Percentiles rank a stretch among this genome's conserved stretches.
Evolutionary conservation across 2,113 vertebrate species (phyloP).

Genomic region (Excalfactoria chinensis): DNA sequence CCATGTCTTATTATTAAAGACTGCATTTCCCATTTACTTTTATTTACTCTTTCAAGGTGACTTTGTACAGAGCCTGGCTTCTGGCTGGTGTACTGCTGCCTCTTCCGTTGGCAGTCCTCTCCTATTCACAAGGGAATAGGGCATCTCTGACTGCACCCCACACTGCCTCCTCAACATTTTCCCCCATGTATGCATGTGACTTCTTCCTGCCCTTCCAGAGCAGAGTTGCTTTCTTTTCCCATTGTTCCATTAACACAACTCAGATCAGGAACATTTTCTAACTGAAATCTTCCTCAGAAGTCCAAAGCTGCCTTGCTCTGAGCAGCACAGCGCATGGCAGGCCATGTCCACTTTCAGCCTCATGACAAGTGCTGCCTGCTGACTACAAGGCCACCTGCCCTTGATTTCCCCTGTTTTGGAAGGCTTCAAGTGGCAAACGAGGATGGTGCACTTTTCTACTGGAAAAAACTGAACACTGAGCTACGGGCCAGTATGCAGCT

Average conservation of each 20-base stretch:
- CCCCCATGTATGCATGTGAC: no score
- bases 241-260: fast-evolving
- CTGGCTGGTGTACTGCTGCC: neutral
- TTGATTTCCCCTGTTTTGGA: neutral
- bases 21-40: neutral
- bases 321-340: neutral
- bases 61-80: neutral
- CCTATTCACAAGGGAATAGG: fast-evolving
- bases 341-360: neutral
- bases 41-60: neutral
- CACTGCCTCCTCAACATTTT: fast-evolving
- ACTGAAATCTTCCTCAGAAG: neutral
- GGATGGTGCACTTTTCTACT: neutral
- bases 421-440: neutral
- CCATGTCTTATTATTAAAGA: neutral
- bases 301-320: neutral
- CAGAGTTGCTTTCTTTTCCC: neutral
- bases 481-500: neutral
- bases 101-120: neutral
- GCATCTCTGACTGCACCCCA: fast-evolving
- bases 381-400: neutral
- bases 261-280: neutral
- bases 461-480: neutral
- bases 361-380: neutral
- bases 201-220: neutral